Base-by-base conservation (phyloP, 30 jellyfish, hydroid and myxozoan genomes). In the Hydractinia echinata region DNA sequence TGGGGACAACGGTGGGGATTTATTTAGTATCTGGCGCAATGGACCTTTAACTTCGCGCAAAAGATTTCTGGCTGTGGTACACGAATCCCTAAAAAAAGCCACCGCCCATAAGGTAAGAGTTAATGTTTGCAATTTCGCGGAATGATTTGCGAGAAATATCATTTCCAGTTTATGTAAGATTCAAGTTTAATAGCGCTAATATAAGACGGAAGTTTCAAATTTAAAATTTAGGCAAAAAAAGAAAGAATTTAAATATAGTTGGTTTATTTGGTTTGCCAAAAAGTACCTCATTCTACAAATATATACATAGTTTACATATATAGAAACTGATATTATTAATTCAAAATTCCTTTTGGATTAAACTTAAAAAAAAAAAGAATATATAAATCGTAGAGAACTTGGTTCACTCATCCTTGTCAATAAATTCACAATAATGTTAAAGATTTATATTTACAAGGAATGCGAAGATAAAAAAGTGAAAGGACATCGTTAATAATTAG, bases 251-350 rank as follows among this genome's bases (percentile, higher is more conserved):
- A 6, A 6, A 64, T 64, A 64, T 64, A 64, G 19, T n/a, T n/a
- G 19, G 39, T 64, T 64, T 44, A 64, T 64, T 64, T 64, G 7
- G 74, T 64, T 64, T 64, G 74, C 74, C 74, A 64, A 64, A 64
- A 64, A 51, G 19, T 64, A 44, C 74, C 39, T 64, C 74, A 64
- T 64, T 64, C 74, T 64, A 64, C 74, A 64, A 64, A 64, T 64
- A 64, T 64, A 64, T 64, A 64, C 74, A 64, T 64, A n/a, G 19
- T n/a, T 8, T 64, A n/a, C 7, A 64, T 51, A 64, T 64, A 64
- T 64, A 64, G 74, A 64, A 64, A 64, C 74, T 64, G 19, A 64
- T 64, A 64, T 3, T 8, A 58, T 58, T 13, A 16, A 11, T 58
- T 58, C 19, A 1, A 13, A 13, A 58, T 16, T 11, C 15, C 69